Conservation (phyloP, 2,888 invertebrate genomes). For the Pegoplata infirma region DNA sequence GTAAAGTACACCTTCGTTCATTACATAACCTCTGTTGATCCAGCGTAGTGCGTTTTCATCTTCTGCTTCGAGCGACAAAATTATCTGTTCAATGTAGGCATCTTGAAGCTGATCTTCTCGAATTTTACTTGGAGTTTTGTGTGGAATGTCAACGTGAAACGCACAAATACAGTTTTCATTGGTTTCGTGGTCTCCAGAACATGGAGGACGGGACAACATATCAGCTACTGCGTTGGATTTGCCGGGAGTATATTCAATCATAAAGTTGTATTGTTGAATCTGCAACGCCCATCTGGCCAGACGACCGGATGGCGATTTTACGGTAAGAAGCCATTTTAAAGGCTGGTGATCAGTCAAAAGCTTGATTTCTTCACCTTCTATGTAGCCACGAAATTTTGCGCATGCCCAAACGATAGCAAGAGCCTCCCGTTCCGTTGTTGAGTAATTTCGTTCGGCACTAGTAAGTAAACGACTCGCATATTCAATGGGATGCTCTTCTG, state of each 20-base stretch:
- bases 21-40: constrained; percentile 7
- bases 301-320: constrained; percentile 75
- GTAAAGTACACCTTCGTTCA: constrained; percentile 9
- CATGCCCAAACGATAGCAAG: constrained; percentile 41
- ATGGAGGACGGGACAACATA: constrained; percentile 46
- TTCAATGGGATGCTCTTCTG: constrained; percentile 37
- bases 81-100: constrained; percentile 6
- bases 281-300: constrained; percentile 77
- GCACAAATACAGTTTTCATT: too few species aligned
- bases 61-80: constrained; percentile 4
- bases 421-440: constrained; percentile 76
- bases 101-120: constrained; percentile 30
- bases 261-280: constrained; percentile 74
- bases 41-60: constrained; percentile 14
- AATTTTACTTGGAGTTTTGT: constrained; percentile 38
- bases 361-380: constrained; percentile 69
- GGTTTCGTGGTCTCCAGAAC: too few species aligned
- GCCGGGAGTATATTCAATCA: constrained; percentile 75
- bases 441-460: constrained; percentile 73
- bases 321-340: constrained; percentile 76
- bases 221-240: constrained; percentile 53
- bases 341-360: constrained; percentile 78
- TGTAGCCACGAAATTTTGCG: constrained; percentile 76
- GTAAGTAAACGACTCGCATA: constrained; percentile 65
- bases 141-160: too few species aligned